Evolutionary conservation across 2,797 vertebrate species (phyloP).

Genomic region (Pogoniulus pusillus): DNA sequence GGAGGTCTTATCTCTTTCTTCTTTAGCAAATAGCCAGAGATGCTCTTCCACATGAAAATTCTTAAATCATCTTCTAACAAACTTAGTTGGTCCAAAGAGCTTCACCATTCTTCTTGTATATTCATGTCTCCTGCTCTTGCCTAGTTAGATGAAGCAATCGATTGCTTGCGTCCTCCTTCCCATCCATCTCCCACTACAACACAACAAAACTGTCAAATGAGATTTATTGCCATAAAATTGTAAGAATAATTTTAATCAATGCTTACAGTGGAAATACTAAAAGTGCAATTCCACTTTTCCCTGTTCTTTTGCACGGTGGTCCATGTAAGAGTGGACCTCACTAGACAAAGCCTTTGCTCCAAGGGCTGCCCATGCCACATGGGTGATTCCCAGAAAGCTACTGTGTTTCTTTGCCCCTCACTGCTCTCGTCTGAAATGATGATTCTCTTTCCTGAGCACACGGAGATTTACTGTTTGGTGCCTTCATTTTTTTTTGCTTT

Average conservation of each 20-base stretch:
- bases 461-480: background rate
- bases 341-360: background rate
- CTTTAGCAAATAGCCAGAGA: background rate
- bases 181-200: conserved; percentile 14
- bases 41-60: background rate
- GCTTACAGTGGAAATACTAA: background rate
- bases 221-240: conserved; percentile 29
- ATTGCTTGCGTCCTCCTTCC: background rate
- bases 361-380: background rate
- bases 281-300: background rate
- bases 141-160: background rate
- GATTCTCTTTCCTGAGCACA: too few relatives aligned
- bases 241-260: background rate
- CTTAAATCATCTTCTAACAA: background rate
- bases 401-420: background rate
- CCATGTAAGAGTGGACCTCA: background rate
- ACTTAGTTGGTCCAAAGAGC: background rate
- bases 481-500: background rate
- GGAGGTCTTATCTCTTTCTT: background rate
- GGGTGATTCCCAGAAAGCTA: background rate
- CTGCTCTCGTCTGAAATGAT: background rate
- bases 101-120: background rate
- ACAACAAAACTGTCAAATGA: conserved; percentile 15
- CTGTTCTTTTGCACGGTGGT: background rate
- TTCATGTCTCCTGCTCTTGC: background rate